Evolutionary conservation across 2,113 vertebrate genomes (phyloP).

Genomic region (Clarias magur): DNA sequence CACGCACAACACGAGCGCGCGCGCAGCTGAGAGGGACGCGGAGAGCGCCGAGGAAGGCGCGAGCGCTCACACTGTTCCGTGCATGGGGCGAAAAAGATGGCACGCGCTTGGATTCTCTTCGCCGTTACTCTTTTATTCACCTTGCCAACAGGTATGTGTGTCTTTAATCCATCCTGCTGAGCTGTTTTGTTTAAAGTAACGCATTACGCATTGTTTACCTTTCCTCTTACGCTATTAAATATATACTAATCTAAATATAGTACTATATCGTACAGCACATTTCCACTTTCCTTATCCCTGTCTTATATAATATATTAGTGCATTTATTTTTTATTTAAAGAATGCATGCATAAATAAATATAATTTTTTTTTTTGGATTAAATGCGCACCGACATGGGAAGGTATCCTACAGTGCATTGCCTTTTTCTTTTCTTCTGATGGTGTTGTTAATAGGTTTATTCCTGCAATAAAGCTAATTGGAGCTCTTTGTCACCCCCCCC

Average conservation of each 20-base stretch:
- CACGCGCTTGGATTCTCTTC: constrained; percentile 38
- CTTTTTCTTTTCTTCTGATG: neutral
- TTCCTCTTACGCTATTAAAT: neutral
- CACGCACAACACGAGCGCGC: neutral
- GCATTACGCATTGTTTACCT: no score
- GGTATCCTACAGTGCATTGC: neutral
- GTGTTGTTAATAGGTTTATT: neutral
- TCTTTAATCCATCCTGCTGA: neutral
- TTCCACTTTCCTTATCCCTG: no score
- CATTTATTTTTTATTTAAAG: no score
- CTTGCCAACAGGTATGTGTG: constrained; percentile 33
- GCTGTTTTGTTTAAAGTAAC: neutral
- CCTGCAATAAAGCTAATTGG: neutral
- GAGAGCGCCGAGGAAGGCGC: constrained; percentile 14
- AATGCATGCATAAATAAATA: no score
- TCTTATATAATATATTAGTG: no score
- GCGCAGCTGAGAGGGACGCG: neutral
- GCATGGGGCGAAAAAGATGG: constrained; percentile 38
- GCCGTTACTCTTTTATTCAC: constrained; percentile 14
- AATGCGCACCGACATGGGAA: neutral
- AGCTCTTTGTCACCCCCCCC: no score
- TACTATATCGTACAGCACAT: no score
- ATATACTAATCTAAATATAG: neutral
- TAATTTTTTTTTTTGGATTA: no score
- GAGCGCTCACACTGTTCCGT: neutral